Evolutionary conservation across 2,113 vertebrate species (phyloP).

Genomic region (Cebus imitator): DNA sequence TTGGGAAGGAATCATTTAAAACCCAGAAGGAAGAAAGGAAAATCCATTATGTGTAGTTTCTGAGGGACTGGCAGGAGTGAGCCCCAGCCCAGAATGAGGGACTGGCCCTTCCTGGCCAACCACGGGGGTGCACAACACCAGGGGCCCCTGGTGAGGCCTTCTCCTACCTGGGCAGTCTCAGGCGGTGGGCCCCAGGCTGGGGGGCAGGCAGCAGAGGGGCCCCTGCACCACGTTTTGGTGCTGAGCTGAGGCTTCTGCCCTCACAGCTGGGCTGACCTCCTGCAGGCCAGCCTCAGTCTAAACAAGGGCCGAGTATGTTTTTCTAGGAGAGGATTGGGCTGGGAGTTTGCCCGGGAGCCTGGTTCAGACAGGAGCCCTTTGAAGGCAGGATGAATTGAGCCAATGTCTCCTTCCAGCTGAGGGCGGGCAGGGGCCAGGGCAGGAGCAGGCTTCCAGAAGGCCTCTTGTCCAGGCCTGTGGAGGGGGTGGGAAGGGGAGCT

Average conservation of each 20-base stretch:
- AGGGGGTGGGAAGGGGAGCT: too few relatives aligned
- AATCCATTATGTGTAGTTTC: rapidly evolving
- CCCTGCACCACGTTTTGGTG: rapidly evolving
- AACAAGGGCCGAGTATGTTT: conserved; percentile 45
- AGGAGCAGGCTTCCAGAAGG: not conserved
- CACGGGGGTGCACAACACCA: not conserved
- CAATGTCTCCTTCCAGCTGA: not conserved
- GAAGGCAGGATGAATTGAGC: conserved; percentile 31
- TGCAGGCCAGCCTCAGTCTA: not conserved
- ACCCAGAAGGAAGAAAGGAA: not conserved
- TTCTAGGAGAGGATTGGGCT: not conserved
- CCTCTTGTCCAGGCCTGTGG: not conserved
- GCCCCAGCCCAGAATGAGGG: not conserved
- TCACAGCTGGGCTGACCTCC: not conserved
- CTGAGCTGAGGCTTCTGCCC: not conserved
- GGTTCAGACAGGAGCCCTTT: conserved; percentile 35
- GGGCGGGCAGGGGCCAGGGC: not conserved
- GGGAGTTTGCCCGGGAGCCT: not conserved
- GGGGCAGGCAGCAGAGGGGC: too few relatives aligned
- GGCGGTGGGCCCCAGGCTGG: rapidly evolving
- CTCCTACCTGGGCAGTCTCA: not conserved
- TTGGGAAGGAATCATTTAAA: not conserved
- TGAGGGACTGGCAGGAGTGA: rapidly evolving
- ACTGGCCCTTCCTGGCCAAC: not conserved
- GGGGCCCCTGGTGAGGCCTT: not conserved